Evolutionary conservation across 53 echinoderm and acorn worm genomes (phyloP).

Genomic region (Crossaster papposus): DNA sequence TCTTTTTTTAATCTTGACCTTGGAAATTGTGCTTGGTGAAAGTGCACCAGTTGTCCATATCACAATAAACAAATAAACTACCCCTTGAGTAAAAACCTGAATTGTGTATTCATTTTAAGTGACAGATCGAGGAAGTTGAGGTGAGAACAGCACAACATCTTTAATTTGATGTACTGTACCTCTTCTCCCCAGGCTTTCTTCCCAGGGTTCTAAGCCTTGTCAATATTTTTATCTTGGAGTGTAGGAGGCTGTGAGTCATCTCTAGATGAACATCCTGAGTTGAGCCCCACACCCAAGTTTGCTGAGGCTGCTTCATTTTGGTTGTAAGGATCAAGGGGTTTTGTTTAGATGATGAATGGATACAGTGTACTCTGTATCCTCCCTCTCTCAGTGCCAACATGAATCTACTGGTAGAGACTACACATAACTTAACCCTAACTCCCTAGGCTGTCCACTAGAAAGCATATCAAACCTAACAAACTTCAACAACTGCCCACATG

Average conservation of each 20-base stretch:
- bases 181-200: neutral
- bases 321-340: neutral
- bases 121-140: neutral
- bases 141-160: neutral
- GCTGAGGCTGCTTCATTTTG: neutral
- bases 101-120: neutral
- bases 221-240: neutral
- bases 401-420: no score
- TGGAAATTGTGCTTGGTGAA: neutral
- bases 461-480: no score
- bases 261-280: slow-evolving; percentile 17
- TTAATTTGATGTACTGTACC: neutral
- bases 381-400: no score
- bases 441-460: no score
- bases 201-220: slow-evolving; percentile 6
- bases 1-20: neutral
- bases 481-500: no score
- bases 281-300: slow-evolving; percentile 20
- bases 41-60: neutral
- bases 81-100: neutral
- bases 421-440: no score
- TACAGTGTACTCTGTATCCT: no score
- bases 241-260: slow-evolving; percentile 15
- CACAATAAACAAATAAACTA: neutral
- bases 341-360: neutral